Evolutionary conservation across 2,797 vertebrate genomes (phyloP).

Genomic region (Oreochromis mossambicus): DNA sequence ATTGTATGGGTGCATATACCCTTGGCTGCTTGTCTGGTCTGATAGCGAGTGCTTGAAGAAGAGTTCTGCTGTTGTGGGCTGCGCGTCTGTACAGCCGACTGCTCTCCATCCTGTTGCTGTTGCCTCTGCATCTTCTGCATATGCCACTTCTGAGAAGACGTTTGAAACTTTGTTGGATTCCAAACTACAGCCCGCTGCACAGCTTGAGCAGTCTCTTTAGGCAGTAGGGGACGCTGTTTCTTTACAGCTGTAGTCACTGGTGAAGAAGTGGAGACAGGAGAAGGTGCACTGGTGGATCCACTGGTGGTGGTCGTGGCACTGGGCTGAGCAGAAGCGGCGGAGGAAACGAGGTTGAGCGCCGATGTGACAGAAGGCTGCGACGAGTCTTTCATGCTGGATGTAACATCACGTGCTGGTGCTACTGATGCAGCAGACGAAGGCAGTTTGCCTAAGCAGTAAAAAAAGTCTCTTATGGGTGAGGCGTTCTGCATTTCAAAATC

Average conservation of each 20-base stretch:
- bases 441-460: slow-evolving; percentile 78
- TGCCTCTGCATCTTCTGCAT: slow-evolving; percentile 92
- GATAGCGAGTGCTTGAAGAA: slow-evolving; percentile 92
- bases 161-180: slow-evolving; percentile 94
- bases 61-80: slow-evolving; percentile 78
- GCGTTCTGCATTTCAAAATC: background rate
- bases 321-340: slow-evolving; percentile 63
- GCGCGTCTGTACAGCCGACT: slow-evolving; percentile 32
- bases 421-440: slow-evolving; percentile 71
- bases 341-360: slow-evolving; percentile 68
- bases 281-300: slow-evolving; percentile 52
- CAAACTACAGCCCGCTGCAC: slow-evolving; percentile 89
- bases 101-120: slow-evolving; percentile 80
- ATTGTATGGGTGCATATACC: slow-evolving; percentile 69
- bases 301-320: slow-evolving; percentile 70
- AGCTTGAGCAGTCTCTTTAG: slow-evolving; percentile 89
- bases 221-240: slow-evolving; percentile 96
- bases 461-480: background rate
- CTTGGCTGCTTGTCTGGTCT: slow-evolving; percentile 97
- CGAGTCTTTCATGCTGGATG: slow-evolving; percentile 66
- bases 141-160: slow-evolving; percentile 95
- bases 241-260: slow-evolving; percentile 74
- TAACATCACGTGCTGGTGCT: slow-evolving; percentile 76
- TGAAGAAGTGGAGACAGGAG: slow-evolving; percentile 46
- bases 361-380: slow-evolving; percentile 75